Conservation (phyloP, 2,888 invertebrate species). For the Leucoptera coffeella region DNA sequence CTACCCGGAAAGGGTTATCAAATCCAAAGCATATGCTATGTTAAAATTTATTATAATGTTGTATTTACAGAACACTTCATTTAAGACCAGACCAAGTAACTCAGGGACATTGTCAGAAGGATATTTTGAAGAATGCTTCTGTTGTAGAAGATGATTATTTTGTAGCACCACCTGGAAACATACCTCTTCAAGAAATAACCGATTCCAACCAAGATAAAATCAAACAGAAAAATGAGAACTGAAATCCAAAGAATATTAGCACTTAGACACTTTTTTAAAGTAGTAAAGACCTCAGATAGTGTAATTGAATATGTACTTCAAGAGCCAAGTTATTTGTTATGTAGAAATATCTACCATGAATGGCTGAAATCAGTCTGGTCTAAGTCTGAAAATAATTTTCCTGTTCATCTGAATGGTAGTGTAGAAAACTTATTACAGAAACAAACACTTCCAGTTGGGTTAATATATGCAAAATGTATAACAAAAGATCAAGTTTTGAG, state of each 20-base stretch:
- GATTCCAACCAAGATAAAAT: constrained; percentile 12
- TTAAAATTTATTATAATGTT: constrained; percentile 1
- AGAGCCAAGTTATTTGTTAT: constrained; percentile 19
- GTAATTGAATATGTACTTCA: constrained; percentile 14
- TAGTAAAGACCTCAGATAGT: constrained; percentile 10
- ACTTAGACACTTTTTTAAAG: constrained; percentile 21
- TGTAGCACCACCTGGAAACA: constrained; percentile 84
- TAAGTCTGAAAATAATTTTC: constrained; percentile 23
- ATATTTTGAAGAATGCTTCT: constrained; percentile 68
- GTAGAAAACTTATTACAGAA: constrained; percentile 5
- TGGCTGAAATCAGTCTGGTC: constrained; percentile 23
- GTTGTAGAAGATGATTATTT: constrained; percentile 84
- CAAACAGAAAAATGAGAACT: constrained; percentile 30
- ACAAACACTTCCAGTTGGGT: constrained; percentile 13
- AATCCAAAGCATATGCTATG: neutral
- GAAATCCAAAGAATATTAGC: constrained; percentile 18
- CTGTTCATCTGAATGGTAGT: constrained; percentile 15
- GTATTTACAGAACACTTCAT: constrained; percentile 51
- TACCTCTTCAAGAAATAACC: constrained; percentile 60
- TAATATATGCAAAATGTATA: constrained; percentile 11
- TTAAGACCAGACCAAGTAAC: constrained; percentile 64
- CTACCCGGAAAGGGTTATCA: too few species aligned
- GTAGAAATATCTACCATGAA: constrained; percentile 23
- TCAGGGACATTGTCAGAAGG: constrained; percentile 61
- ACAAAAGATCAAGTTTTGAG: constrained; percentile 9